Evolutionary conservation across 2,888 invertebrate genomes (phyloP).

Genomic region (Yponomeuta sedellus): DNA sequence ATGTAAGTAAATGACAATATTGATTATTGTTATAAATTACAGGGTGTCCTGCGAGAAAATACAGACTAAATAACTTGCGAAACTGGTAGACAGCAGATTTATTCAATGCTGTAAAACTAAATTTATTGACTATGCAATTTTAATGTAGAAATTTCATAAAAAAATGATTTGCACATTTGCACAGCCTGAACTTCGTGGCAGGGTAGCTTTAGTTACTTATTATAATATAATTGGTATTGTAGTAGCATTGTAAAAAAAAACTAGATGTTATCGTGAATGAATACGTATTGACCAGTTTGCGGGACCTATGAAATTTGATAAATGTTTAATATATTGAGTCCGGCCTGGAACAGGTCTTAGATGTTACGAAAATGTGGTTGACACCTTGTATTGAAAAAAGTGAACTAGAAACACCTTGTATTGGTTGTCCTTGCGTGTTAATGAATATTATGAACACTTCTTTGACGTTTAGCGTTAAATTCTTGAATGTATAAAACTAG

Average conservation of each 20-base stretch:
- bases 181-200: constrained; percentile 8
- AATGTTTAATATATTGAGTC: background rate
- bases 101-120: background rate
- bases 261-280: background rate
- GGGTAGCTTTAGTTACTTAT: background rate
- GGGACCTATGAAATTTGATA: constrained; percentile 1
- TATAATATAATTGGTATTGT: background rate
- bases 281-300: constrained; percentile 2
- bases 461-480: background rate
- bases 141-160: background rate
- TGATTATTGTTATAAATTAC: constrained; percentile 1
- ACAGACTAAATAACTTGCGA: background rate
- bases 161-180: background rate
- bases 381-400: background rate
- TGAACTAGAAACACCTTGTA: background rate
- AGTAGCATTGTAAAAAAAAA: background rate
- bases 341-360: background rate
- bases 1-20: background rate
- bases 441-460: background rate
- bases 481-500: background rate
- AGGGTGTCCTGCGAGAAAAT: background rate
- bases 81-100: background rate
- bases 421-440: background rate
- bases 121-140: background rate
- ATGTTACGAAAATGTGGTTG: background rate